A percentile compares a stretch with the other conserved stretches of the same genome.
These are phyloP conservation scores for Ditylenchus weischeri DNA, from an alignment of 2,888 invertebrate genomes.

Conservation along the genomic window DNA sequence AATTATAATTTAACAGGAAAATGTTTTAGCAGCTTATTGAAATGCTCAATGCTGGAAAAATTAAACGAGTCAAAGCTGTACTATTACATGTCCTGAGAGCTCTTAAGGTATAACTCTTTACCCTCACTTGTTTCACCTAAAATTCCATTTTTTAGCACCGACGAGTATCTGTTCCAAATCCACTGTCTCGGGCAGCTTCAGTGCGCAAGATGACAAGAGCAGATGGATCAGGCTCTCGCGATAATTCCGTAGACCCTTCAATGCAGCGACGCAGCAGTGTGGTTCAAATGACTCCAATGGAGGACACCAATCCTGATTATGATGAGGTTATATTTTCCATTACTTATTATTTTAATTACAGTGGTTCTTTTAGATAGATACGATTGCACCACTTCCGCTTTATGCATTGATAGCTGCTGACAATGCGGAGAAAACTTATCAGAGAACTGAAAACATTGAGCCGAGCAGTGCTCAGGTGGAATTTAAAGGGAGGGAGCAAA, in stretches of 20 bases:
- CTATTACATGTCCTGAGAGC: conserved; percentile 88
- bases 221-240: not conserved
- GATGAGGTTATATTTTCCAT: conserved; percentile 67
- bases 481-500: too few relatives aligned
- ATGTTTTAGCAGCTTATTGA: conserved; percentile 79
- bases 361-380: conserved; percentile 68
- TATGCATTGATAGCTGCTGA: conserved; percentile 94
- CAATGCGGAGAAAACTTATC: conserved; percentile 52
- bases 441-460: conserved; percentile 32
- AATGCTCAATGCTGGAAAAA: conserved; percentile 92
- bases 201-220: conserved; percentile 17
- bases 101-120: conserved; percentile 13
- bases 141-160: conserved; percentile 24
- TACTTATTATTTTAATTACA: too few relatives aligned
- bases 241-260: conserved; percentile 6
- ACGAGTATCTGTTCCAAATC: conserved; percentile 29
- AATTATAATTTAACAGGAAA: too few relatives aligned
- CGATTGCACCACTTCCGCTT: conserved; percentile 93
- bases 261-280: conserved; percentile 12
- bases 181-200: conserved; percentile 42
- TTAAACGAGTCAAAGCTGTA: conserved; percentile 95
- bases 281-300: conserved; percentile 13
- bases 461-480: conserved; percentile 2
- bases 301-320: conserved; percentile 64
- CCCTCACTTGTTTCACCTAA: not conserved